phyloP scores from a whole-genome alignment of 1,140 invertebrate genomes.

The Linepithema humile region DNA sequence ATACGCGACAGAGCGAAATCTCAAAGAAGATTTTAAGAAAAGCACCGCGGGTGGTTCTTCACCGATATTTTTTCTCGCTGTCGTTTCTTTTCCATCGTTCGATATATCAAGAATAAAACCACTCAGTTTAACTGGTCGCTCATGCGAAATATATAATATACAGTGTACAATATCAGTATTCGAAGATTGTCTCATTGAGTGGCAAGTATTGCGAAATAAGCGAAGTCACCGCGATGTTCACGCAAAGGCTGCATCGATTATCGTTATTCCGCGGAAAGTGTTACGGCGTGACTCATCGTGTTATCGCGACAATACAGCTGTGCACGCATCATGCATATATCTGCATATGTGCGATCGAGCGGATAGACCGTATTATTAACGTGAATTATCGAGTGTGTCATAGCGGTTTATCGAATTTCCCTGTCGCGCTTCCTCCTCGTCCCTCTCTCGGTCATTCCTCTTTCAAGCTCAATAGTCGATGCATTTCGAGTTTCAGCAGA shows the following conservation, averaged over 20 bases:
- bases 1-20: background rate
- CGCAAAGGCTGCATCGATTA: constrained; percentile 57
- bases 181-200: background rate
- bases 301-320: constrained; percentile 46
- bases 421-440: constrained; percentile 3
- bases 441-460: background rate
- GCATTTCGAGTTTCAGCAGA: constrained; percentile 68
- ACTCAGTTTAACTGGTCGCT: background rate
- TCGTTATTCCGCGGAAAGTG: constrained; percentile 55
- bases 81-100: background rate
- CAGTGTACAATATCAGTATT: background rate
- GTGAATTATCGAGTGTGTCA: constrained; percentile 50
- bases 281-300: constrained; percentile 62
- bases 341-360: constrained; percentile 28
- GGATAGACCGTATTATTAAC: constrained; percentile 53
- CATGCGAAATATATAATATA: background rate
- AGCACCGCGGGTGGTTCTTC: background rate
- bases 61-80: background rate
- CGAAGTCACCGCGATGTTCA: constrained; percentile 19
- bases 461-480: background rate
- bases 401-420: constrained; percentile 53
- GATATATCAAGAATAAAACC: background rate
- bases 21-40: background rate
- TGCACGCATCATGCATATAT: constrained; percentile 48
- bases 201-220: constrained; percentile 16